phyloP scores from a whole-genome alignment of 2,113 vertebrate species.

The Capra hircus region DNA sequence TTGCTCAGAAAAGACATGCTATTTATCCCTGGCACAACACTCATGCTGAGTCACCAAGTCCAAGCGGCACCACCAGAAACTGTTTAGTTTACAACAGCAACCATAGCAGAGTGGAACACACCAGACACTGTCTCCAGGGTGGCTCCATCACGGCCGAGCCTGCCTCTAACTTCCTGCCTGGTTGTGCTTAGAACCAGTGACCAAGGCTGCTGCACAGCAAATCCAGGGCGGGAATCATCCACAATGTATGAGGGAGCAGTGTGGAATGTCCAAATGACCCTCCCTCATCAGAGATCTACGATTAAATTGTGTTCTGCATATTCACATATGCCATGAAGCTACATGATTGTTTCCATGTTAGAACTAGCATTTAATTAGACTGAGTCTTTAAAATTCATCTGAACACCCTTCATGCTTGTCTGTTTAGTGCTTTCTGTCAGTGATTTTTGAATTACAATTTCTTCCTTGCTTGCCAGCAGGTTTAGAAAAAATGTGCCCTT shows the following conservation, averaged over 20 bases:
- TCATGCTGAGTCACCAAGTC: not conserved
- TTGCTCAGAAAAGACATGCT: not conserved
- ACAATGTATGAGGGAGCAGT: rapidly evolving
- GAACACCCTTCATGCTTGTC: not conserved
- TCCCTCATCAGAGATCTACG: not conserved
- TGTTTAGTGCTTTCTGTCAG: not conserved
- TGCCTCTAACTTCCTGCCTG: too few species aligned
- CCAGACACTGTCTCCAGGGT: rapidly evolving
- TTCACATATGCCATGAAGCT: not conserved
- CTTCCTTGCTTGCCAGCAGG: not conserved
- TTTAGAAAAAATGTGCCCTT: not conserved
- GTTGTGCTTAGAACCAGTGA: not conserved
- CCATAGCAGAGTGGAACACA: not conserved
- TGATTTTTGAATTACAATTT: not conserved
- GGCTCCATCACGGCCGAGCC: not conserved
- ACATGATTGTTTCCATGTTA: not conserved
- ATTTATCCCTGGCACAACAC: not conserved
- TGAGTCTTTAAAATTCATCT: not conserved
- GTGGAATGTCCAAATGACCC: rapidly evolving
- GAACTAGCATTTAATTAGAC: not conserved
- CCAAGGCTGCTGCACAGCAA: rapidly evolving
- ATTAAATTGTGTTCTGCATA: not conserved
- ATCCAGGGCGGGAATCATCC: rapidly evolving
- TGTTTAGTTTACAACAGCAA: not conserved
- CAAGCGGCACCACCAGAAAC: not conserved